These are phyloP conservation scores for Cotesia glomerata DNA, from an alignment of 1,140 invertebrate genomes.

Conservation along the genomic window DNA sequence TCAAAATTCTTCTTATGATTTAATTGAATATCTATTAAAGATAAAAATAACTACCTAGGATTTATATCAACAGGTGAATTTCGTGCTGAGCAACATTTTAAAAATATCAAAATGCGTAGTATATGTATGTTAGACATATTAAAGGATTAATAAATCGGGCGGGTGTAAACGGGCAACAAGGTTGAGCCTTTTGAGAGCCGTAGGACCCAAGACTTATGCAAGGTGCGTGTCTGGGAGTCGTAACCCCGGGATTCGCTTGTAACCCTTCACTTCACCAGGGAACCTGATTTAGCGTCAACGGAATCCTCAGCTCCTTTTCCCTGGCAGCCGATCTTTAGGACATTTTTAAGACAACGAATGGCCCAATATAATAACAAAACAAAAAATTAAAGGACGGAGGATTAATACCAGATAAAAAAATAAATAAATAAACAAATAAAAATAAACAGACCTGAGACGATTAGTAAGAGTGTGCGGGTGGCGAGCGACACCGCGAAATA, in stretches of 20 bases:
- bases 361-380: not conserved
- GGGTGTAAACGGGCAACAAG: conserved; percentile 39
- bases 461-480: conserved; percentile 20
- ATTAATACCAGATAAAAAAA: not conserved
- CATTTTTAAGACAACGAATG: not conserved
- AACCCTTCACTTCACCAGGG: conserved; percentile 45
- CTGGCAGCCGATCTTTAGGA: not conserved
- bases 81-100: conserved; percentile 21
- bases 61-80: conserved; percentile 28
- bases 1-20: too few species aligned
- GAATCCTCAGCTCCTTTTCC: conserved; percentile 41
- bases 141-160: conserved; percentile 50
- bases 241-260: conserved; percentile 59
- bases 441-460: not conserved
- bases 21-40: not conserved
- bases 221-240: conserved; percentile 58
- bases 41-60: not conserved
- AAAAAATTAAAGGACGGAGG: not conserved
- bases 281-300: conserved; percentile 58
- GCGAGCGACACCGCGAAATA: conserved; percentile 35
- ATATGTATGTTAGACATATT: conserved; percentile 6
- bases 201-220: conserved; percentile 48
- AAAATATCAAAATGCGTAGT: conserved; percentile 21
- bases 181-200: conserved; percentile 35
- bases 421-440: too few species aligned